Evolutionary conservation across 2,888 invertebrate species (phyloP).

Genomic region (Litoditis marina): DNA sequence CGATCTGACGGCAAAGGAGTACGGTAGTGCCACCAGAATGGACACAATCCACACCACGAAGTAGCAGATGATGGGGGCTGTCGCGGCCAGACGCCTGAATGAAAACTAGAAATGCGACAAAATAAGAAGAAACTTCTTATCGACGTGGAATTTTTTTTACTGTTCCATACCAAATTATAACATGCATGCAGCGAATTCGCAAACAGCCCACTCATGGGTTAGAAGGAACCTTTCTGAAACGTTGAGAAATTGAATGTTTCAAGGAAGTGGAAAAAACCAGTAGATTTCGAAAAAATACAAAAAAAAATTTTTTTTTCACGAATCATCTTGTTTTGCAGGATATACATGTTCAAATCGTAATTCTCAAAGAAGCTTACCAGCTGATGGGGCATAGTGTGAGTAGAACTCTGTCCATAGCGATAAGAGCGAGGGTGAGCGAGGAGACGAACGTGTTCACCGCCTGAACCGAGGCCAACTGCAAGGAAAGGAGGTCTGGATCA

Average conservation of each 20-base stretch:
- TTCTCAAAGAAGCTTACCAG: constrained; percentile 29
- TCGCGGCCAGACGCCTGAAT: constrained; percentile 53
- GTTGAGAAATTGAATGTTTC: too few species aligned
- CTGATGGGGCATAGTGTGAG: constrained; percentile 58
- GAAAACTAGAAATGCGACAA: neutral
- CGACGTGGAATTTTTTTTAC: too few species aligned
- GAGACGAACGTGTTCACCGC: constrained; percentile 61
- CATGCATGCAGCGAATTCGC: too few species aligned
- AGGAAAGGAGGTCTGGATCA: too few species aligned
- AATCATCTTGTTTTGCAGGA: too few species aligned
- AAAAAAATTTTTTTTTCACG: too few species aligned
- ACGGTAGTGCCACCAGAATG: constrained; percentile 54
- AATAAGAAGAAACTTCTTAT: neutral
- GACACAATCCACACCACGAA: constrained; percentile 57
- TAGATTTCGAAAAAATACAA: too few species aligned
- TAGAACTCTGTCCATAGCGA: constrained; percentile 58
- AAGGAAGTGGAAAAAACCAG: too few species aligned
- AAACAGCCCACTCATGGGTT: too few species aligned
- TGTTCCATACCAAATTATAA: too few species aligned
- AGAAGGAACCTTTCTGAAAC: too few species aligned
- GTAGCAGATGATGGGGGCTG: constrained; percentile 56
- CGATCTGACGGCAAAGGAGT: constrained; percentile 55
- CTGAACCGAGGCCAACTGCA: constrained; percentile 57
- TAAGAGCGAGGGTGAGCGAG: constrained; percentile 57
- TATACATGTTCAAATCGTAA: neutral